phyloP scores from a whole-genome alignment of 2,797 vertebrate genomes.

The Eremophila alpestris region DNA sequence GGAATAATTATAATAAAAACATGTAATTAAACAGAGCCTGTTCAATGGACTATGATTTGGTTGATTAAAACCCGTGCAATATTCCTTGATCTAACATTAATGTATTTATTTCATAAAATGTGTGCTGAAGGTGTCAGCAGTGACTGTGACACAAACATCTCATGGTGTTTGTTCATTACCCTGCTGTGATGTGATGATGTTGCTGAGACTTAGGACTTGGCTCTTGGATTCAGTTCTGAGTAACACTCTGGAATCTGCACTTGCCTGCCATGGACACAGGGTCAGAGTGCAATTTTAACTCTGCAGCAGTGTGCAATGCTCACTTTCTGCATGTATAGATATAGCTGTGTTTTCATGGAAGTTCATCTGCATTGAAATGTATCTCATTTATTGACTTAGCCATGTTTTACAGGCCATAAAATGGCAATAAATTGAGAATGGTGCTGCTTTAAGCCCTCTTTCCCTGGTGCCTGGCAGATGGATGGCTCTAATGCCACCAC shows the following conservation, averaged over 20 bases:
- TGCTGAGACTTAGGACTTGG: background rate
- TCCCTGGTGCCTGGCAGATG: conserved; percentile 67
- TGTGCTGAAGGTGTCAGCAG: background rate
- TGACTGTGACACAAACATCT: background rate
- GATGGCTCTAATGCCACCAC: conserved; percentile 73
- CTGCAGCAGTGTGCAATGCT: background rate
- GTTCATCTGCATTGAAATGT: background rate
- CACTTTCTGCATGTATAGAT: background rate
- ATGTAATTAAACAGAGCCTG: background rate
- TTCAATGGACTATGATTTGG: background rate
- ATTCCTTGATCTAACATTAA: background rate
- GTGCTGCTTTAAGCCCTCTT: conserved; percentile 58
- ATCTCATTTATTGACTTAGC: background rate
- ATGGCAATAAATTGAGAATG: background rate
- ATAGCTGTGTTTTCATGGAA: background rate
- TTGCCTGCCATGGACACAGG: background rate
- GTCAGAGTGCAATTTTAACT: background rate
- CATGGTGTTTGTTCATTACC: background rate
- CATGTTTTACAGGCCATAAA: background rate
- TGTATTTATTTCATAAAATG: background rate
- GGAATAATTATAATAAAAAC: background rate
- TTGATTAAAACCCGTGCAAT: background rate
- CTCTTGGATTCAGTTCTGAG: background rate
- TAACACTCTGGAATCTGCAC: background rate
- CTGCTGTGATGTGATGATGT: background rate